Evolutionary conservation across 1,140 invertebrate species (phyloP).

Genomic region (Tetranychus urticae): DNA sequence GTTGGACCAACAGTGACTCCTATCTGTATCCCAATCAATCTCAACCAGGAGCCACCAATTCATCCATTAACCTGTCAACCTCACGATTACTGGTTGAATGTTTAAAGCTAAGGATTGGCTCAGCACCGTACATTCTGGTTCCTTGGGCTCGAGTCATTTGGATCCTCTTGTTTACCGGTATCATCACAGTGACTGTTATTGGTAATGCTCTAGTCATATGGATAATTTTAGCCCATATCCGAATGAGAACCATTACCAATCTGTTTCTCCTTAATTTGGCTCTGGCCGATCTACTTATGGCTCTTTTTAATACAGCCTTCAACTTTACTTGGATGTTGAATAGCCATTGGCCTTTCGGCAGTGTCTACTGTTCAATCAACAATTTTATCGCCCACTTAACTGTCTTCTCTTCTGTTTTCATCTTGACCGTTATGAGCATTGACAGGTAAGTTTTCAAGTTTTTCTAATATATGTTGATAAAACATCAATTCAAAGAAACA

Average conservation of each 20-base stretch:
- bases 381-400: slow-evolving; percentile 77
- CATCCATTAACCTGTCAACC: too few relatives aligned
- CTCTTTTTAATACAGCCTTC: slow-evolving; percentile 71
- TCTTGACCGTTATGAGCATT: slow-evolving; percentile 15
- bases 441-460: slow-evolving; percentile 12
- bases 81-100: too few relatives aligned
- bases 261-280: slow-evolving; percentile 87
- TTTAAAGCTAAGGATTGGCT: too few relatives aligned
- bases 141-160: slow-evolving; percentile 41
- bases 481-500: too few relatives aligned
- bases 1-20: too few relatives aligned
- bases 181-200: slow-evolving; percentile 71
- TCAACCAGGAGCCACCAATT: too few relatives aligned
- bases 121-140: not conserved
- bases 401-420: slow-evolving; percentile 35
- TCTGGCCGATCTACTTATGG: slow-evolving; percentile 71
- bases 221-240: slow-evolving; percentile 53
- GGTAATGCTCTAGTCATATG: slow-evolving; percentile 85
- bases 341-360: slow-evolving; percentile 76
- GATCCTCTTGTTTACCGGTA: slow-evolving; percentile 53
- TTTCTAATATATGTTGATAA: too few relatives aligned
- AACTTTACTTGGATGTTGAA: slow-evolving; percentile 81
- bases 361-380: slow-evolving; percentile 49
- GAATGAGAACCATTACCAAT: slow-evolving; percentile 85
- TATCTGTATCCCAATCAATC: too few relatives aligned